Evolutionary conservation across 2,113 vertebrate genomes (phyloP), one percentile per base, ranked within the genome.

Genomic region (Recurvirostra avosetta): DNA sequence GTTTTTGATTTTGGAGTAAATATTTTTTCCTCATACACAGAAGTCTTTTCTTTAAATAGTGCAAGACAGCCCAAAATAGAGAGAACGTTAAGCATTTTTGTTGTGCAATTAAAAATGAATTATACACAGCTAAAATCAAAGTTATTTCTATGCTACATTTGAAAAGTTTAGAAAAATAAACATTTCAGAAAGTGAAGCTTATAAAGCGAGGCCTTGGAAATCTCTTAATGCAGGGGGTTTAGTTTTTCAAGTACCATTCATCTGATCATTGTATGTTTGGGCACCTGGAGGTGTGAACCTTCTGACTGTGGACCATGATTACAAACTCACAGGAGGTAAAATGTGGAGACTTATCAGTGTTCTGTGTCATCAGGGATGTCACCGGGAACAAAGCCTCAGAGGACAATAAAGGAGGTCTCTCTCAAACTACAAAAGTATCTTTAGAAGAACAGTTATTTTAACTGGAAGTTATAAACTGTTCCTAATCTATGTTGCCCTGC

Each of bases 1-100:
- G 97, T 91, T 98, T 98, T 97, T 93, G 72, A 97, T 94, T 98
- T 97, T 96, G 78, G 72, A 97, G 87, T 96, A 98, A 98, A 97
- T 97, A 95, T 91, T 91, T 97, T 96, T 97, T 95, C 77, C 89
- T 71, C 49, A 41, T n/a, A 53, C 70, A 92, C 19, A 79, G 74
- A 96, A 95, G 59, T 93, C 78, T 68, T 81, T 93, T 79, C 75
- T 88, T 68, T 80, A 84, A 96, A 95, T 92, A 90, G 75, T 82
- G 53, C 38, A 90, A 96, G 78, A 59, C 90, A 96, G 72, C 74
- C 88, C 32, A 94, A 96, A 95, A 92, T 73, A 93, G 89, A 71
- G 80, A 96, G 79, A 90, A 97, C 93, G 70, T 80, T 56, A 95
- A 81, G 65, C 40, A 75, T 93, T 94, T 90, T 91, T 91, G 62